Conservation (phyloP, 35 echinoderm and acorn worm genomes). For the Ophioderma brevispina region DNA sequence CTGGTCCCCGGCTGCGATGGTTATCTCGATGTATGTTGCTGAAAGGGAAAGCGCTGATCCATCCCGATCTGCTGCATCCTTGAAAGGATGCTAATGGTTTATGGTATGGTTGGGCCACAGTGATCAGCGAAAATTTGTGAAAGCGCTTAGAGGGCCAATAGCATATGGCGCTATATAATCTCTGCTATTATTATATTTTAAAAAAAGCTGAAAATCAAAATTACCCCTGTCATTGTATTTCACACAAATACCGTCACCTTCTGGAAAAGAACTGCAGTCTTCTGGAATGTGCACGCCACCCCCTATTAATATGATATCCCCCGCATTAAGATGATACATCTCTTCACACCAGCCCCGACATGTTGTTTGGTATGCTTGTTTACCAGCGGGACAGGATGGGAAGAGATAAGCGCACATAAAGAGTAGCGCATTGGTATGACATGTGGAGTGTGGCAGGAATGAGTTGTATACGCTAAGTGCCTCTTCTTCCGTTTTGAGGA, state of each 20-base stretch:
- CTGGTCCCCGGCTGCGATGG: no score
- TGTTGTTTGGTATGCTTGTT: not conserved
- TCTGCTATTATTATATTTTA: no score
- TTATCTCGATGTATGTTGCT: no score
- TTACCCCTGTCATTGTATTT: not conserved
- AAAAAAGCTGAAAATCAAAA: no score
- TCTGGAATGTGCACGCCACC: not conserved
- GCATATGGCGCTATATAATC: no score
- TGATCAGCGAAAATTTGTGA: no score
- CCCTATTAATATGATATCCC: no score
- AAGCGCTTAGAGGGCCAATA: no score
- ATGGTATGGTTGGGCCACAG: no score
- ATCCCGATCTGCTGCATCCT: no score
- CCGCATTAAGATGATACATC: not conserved
- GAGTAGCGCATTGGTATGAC: not conserved
- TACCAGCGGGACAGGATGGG: not conserved
- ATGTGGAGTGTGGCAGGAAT: not conserved
- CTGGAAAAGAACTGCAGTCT: not conserved
- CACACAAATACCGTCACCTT: not conserved
- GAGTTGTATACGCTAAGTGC: not conserved
- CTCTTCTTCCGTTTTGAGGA: not conserved
- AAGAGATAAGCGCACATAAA: not conserved
- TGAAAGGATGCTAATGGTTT: no score
- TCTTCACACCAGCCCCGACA: not conserved
- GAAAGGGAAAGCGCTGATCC: no score